Evolutionary conservation across 2,797 vertebrate species (phyloP), one percentile per base, ranked within the genome.

Genomic region (Merluccius polli): DNA sequence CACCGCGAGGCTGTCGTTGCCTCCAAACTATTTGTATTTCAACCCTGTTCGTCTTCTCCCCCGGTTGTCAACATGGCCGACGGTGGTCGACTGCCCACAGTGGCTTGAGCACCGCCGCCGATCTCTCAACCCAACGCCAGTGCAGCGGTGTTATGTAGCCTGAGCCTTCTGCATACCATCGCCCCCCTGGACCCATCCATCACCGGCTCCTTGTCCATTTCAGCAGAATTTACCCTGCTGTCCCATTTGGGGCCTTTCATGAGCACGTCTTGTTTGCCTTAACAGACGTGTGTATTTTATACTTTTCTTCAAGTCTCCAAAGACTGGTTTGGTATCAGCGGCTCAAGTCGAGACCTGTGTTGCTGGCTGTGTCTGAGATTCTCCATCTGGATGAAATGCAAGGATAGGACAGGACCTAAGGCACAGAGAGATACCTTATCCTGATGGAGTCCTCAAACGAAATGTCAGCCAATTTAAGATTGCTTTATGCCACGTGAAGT

Each of bases 61-160:
- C 67, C 12, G 32, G 35, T 70, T 68, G 15, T 73, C 41, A 73
- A 76, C 78, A 70, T 72, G 75, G 32, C 76, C 75, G 63, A 52
- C 10, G 9, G 31, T 38, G 48, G 75, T 38, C 30, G 72, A 73
- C 77, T 75, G 24, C 73, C 71, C 52, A 72, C 52, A 30, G 72
- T 67, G 35, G 76, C 48, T 71, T 63, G 75, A 44, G 70, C 72
- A 27, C 73, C 71, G 38, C 79, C 78, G 79, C 9, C 76, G 78
- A 73, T 74, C 21, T 68, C 72, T 79, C 72, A 72, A 71, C 78
- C 76, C 75, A 83, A 80, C 69, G 77, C n/a, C 12, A 73, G 75
- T 83, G 82, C 83, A 78, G 38, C 72, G 65, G 41, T 59, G n/a
- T 73, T 78, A 79, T 77, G 78, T 68, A 44, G 5, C 73, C 73